Evolutionary conservation across 2,888 invertebrate species (phyloP), one percentile per base, ranked within the genome.

Genomic region (Drosophila kambysellisi): DNA sequence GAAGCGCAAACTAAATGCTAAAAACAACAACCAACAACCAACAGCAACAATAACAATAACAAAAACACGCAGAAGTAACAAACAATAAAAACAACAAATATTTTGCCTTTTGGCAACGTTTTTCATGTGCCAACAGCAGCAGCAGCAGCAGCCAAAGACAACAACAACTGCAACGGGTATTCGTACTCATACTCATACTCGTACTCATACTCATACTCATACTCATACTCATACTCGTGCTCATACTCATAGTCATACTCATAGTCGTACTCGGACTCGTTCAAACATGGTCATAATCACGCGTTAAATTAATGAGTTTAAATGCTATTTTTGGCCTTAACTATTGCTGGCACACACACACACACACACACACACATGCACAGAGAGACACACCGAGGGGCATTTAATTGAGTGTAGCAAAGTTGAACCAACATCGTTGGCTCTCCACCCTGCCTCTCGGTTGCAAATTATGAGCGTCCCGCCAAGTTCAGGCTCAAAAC

Each of bases 291-390:
- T 89, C 88, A 91, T 91, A 91, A 91, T 91, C 91, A 91, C 91
- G 91, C 90, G 91, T 89, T 91, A 91, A 91, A 91, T 91, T 91
- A 91, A 91, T 91, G 91, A 91, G 91, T 91, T 91, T 91, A 90
- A 91, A 91, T 90, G 91, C 90, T 91, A 89, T 91, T 90, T 90
- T 91, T 89, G 90, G 91, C 91, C 89, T 89, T 90, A 88, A 89
- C 89, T 88, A 89, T 90, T 88, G 85, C 82, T 73, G 70, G 64
- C 78, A 39, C 68, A 74, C 71, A 77, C 52, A 74, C 35, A 63
- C 32, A 62, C 41, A 25, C 37, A 57, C 29, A 25, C 39, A 46
- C 41, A 43, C 29, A 67, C 30, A 37, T 15, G 20, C 33, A 37
- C 30, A 53, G 57, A 53, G 64, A 57, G 59, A 57, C 63, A 58